phyloP scores from a whole-genome alignment of 2,888 invertebrate genomes.

The Villa cingulata region DNA sequence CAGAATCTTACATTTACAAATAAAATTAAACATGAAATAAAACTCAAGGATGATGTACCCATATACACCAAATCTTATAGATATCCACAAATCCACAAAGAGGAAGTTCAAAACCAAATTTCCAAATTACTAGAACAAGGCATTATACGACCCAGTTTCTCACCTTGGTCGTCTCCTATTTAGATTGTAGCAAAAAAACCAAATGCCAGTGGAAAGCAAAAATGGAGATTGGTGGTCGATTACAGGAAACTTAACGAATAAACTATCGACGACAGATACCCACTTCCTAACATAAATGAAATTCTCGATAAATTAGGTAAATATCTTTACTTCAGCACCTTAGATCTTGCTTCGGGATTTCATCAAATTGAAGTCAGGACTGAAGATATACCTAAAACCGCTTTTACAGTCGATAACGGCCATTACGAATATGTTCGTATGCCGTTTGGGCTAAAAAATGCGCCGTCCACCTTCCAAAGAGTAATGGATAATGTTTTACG shows the following conservation, averaged over 20 bases:
- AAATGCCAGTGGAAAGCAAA: constrained; percentile 5
- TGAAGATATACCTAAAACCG: constrained; percentile 16
- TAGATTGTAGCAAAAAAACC: constrained; percentile 17
- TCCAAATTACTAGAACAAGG: constrained; percentile 3
- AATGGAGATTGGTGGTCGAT: constrained; percentile 18
- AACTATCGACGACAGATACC: constrained; percentile 15
- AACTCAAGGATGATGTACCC: too few relatives aligned
- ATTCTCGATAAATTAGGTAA: constrained; percentile 23
- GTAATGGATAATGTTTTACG: too few relatives aligned
- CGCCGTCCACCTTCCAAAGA: too few relatives aligned
- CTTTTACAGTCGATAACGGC: not conserved
- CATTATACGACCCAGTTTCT: constrained; percentile 15
- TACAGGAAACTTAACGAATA: constrained; percentile 17
- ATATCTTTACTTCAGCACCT: constrained; percentile 20
- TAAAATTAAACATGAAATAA: too few relatives aligned
- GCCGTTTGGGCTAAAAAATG: constrained; percentile 22
- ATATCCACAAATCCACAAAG: not conserved
- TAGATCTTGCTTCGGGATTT: constrained; percentile 24
- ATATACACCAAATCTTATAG: not conserved
- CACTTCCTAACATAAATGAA: constrained; percentile 20
- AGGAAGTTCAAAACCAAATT: constrained; percentile 13
- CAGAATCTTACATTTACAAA: too few relatives aligned
- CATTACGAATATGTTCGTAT: constrained; percentile 24
- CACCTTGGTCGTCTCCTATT: constrained; percentile 16
- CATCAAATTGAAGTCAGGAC: constrained; percentile 22